Evolutionary conservation across 1,140 invertebrate genomes (phyloP), one percentile per base, ranked within the genome.

Genomic region (Drosophila novamexicana): DNA sequence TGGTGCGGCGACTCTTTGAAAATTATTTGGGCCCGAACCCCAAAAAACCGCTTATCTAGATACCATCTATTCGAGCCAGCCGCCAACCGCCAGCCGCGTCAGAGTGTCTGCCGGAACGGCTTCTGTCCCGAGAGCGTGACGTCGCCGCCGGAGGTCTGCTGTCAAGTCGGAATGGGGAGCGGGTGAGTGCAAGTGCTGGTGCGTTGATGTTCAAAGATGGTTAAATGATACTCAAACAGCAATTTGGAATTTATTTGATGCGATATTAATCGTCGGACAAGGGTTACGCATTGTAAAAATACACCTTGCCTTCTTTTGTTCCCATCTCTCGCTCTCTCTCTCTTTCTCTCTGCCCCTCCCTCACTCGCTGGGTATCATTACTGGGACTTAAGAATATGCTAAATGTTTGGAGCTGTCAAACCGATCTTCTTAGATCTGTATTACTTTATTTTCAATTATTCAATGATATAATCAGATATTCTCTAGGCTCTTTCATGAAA

Each of bases 161-260:
- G 49, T 14, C 39, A 49, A 29, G 52, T 32, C 12, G 34, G 40
- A 22, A 4, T 49, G 63, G 34, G 47, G 49, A 53, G 16, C 14
- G 34, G 8, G 34, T 6, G 18, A 10, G 22, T 44, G 52, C 52
- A 50, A 68, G 57, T 53, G 59, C 53, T 63, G 68, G 66, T 81
- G 85, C 75, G 75, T 85, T 77, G 71, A 74, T 85, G 78, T 56
- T 80, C 58, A 84, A 75, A 81, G 83, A 86, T 82, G 86, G 82
- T 86, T 86, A 86, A 85, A 82, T 86, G 82, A 81, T 79, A 85
- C 77, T 86, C 75, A 79, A 81, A 81, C 82, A 86, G 71, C 82
- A 72, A 73, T 82, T 76, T 68, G 67, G 71, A 86, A 86, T 86
- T 86, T 82, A 80, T 86, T 76, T 86, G 82, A 86, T 79, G 82